Evolutionary conservation across 2,888 invertebrate genomes (phyloP).

Genomic region (Imbricaverruca yamaguchii): DNA sequence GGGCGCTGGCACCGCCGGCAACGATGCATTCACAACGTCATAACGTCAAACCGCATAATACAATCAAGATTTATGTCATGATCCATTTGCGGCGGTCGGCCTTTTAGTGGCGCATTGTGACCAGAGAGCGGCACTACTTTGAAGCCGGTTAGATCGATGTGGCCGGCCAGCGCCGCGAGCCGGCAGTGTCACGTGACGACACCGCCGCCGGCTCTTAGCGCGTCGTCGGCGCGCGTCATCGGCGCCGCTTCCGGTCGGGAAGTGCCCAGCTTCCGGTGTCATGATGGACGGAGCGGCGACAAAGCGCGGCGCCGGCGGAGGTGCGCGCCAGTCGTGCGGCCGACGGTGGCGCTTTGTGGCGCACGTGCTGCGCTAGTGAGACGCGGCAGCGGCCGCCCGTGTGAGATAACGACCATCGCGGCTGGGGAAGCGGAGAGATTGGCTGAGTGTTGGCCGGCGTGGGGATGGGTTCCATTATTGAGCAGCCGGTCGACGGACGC

Average conservation of each 20-base stretch:
- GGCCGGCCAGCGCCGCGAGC: background rate
- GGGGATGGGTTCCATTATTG: too few relatives aligned
- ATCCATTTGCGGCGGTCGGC: background rate
- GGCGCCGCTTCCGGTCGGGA: background rate
- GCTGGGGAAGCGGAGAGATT: too few relatives aligned
- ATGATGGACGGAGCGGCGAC: background rate
- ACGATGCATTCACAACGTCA: background rate
- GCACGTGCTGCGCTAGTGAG: too few relatives aligned
- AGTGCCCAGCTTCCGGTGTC: background rate
- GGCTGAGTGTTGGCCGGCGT: too few relatives aligned
- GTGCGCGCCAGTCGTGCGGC: too few relatives aligned
- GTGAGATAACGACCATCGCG: too few relatives aligned
- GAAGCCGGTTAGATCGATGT: background rate
- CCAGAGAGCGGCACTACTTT: background rate
- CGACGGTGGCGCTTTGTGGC: too few relatives aligned
- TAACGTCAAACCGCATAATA: background rate
- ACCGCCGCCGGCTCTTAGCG: background rate
- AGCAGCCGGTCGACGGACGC: too few relatives aligned
- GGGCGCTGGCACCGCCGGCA: background rate
- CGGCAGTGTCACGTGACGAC: background rate
- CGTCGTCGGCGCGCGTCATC: background rate
- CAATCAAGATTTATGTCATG: conserved; percentile 17
- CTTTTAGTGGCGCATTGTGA: conserved; percentile 15
- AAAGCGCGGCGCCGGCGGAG: background rate
- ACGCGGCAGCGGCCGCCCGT: too few relatives aligned